Evolutionary conservation across 2,888 invertebrate species (phyloP).

Genomic region (Anthoptus insignis): DNA sequence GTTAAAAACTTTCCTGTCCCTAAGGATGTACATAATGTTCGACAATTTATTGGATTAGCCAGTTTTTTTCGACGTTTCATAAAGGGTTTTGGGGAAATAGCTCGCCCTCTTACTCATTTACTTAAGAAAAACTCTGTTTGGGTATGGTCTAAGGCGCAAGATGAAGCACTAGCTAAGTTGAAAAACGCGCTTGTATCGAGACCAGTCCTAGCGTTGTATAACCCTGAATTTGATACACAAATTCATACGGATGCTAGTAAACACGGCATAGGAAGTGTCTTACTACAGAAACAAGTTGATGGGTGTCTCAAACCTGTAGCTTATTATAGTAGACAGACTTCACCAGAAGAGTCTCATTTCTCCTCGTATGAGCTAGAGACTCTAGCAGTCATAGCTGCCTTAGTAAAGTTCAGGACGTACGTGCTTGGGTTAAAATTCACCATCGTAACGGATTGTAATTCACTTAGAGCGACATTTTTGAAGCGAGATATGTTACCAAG

Average conservation of each 20-base stretch:
- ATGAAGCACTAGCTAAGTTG: background rate
- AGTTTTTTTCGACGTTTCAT: conserved; percentile 36
- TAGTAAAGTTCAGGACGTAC: conserved; percentile 36
- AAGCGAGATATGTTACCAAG: conserved; percentile 43
- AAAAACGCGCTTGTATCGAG: background rate
- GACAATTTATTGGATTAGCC: conserved; percentile 31
- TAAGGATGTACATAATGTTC: conserved; percentile 20
- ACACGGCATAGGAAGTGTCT: background rate
- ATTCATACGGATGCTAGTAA: background rate
- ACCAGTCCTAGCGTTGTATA: background rate
- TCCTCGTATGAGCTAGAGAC: conserved; percentile 37
- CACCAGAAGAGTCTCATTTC: background rate
- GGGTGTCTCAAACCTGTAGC: background rate
- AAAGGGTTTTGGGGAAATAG: conserved; percentile 24
- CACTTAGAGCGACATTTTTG: conserved; percentile 42
- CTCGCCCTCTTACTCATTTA: conserved; percentile 36
- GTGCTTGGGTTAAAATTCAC: conserved; percentile 38
- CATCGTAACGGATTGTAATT: conserved; percentile 42
- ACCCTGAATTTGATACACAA: background rate
- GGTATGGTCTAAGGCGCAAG: no score
- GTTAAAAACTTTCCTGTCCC: conserved; percentile 28
- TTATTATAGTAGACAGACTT: background rate
- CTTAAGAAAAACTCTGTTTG: conserved; percentile 33
- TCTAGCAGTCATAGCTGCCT: conserved; percentile 37
- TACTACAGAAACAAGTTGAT: background rate